A percentile compares a stretch with the other conserved stretches of the same genome.
phyloP scores from a whole-genome alignment of 1,140 invertebrate species.

The Bombus affinis region DNA sequence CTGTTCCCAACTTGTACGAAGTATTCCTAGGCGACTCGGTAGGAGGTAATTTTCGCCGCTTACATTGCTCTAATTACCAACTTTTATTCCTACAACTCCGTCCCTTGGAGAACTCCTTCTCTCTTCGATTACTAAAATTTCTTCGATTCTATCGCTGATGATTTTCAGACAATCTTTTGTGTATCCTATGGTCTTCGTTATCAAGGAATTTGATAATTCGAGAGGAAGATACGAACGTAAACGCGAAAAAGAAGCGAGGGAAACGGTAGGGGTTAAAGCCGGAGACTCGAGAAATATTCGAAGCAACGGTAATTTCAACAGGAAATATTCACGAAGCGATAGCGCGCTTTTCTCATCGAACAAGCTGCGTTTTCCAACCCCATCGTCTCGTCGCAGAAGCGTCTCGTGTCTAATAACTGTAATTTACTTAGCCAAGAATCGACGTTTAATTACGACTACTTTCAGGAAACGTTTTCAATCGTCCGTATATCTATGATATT shows the following conservation, averaged over 20 bases:
- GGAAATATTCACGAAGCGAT: neutral
- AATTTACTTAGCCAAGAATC: neutral
- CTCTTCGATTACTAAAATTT: neutral
- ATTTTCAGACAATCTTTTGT: neutral
- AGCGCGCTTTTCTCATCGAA: neutral
- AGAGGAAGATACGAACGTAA: no score
- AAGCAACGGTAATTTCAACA: conserved; percentile 1
- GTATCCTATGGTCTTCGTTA: neutral
- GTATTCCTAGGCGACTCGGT: neutral
- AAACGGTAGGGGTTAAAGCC: no score
- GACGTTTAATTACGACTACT: neutral
- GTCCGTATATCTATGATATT: neutral
- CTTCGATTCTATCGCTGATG: neutral
- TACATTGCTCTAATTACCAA: neutral
- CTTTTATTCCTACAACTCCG: neutral
- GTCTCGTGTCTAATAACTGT: neutral
- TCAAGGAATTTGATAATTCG: no score
- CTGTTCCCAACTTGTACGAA: neutral
- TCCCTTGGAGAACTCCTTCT: neutral
- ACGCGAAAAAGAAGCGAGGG: no score
- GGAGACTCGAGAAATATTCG: neutral
- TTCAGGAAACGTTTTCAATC: neutral
- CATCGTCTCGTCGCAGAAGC: neutral
- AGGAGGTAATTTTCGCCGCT: neutral
- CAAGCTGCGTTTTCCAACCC: neutral